Conservation (phyloP, 2,113 vertebrate genomes). For the Erythrolamprus reginae region DNA sequence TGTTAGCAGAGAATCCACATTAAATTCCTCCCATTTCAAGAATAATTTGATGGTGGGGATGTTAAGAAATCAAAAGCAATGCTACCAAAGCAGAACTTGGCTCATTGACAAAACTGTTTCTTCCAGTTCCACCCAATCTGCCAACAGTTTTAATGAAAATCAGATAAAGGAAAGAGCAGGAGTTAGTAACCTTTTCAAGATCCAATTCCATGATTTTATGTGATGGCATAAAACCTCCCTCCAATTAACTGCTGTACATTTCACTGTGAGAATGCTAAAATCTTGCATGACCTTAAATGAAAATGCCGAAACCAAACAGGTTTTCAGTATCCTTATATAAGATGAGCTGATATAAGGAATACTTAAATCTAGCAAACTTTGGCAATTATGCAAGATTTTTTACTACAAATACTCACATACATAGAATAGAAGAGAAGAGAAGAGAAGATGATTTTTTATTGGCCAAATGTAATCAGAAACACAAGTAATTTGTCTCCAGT, state of each 20-base stretch:
- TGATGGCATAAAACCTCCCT: neutral
- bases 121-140: neutral
- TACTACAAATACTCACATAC: neutral
- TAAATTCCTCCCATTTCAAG: neutral
- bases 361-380: neutral
- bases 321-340: neutral
- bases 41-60: neutral
- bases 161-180: neutral
- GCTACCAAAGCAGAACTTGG: neutral
- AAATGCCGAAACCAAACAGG: neutral
- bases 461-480: no score
- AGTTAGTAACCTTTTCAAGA: neutral
- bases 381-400: neutral
- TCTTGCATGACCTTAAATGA: neutral
- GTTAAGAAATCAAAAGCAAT: neutral
- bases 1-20: neutral
- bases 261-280: neutral
- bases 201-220: neutral
- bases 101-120: neutral
- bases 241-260: neutral
- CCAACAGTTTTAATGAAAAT: neutral
- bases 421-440: neutral
- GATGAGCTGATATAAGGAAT: neutral
- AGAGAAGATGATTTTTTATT: no score
- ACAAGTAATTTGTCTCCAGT: no score